Evolutionary conservation across 1,140 invertebrate species (phyloP).

Genomic region (Drosophila tristis): DNA sequence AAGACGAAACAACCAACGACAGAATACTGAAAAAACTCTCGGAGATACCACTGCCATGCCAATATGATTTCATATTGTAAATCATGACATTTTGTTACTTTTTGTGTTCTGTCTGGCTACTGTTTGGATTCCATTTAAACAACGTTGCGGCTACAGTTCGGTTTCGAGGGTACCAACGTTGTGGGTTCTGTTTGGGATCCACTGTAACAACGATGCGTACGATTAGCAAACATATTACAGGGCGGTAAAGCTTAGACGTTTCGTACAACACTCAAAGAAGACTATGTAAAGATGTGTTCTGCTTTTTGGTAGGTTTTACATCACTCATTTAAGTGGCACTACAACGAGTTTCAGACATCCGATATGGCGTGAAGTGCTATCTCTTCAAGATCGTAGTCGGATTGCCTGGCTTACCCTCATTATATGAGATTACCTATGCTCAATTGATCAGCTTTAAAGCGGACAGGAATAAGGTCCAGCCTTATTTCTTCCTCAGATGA

Average conservation of each 20-base stretch:
- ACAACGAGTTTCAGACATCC: not conserved
- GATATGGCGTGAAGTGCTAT: slow-evolving; percentile 3
- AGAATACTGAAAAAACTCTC: slow-evolving; percentile 46
- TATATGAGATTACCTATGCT: slow-evolving; percentile 32
- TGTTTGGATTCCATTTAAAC: slow-evolving; percentile 44
- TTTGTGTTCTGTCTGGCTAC: slow-evolving; percentile 63
- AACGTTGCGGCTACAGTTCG: slow-evolving; percentile 14
- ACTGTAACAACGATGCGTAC: too few species aligned
- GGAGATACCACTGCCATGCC: slow-evolving; percentile 37
- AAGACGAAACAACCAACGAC: slow-evolving; percentile 38
- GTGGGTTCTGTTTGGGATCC: too few species aligned
- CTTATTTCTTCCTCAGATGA: not conserved
- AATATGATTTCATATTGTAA: slow-evolving; percentile 77
- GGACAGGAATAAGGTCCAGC: not conserved
- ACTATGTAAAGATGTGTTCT: not conserved
- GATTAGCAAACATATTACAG: too few species aligned
- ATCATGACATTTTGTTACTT: slow-evolving; percentile 78
- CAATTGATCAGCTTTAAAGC: slow-evolving; percentile 17
- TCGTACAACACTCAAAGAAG: too few species aligned
- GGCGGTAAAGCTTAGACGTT: too few species aligned
- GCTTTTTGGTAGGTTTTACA: not conserved
- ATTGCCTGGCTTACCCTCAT: slow-evolving; percentile 16
- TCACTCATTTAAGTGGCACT: not conserved
- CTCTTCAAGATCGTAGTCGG: slow-evolving; percentile 1
- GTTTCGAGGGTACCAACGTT: too few species aligned